phyloP scores from a whole-genome alignment of 1,140 invertebrate species.

The Homalodisca vitripennis region DNA sequence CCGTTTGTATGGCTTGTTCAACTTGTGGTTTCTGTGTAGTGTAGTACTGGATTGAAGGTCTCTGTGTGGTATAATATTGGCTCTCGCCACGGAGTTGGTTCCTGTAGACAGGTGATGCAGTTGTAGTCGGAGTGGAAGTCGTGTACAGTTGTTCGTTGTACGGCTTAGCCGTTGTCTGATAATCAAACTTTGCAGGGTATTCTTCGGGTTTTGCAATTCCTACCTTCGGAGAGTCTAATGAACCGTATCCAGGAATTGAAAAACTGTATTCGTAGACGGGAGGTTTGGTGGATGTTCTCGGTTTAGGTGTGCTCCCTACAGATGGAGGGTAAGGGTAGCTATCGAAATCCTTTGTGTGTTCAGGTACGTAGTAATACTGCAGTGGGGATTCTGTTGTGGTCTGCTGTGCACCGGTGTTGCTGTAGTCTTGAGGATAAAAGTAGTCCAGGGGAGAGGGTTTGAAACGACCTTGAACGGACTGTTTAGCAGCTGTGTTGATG shows the following conservation, averaged over 20 bases:
- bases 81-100: neutral
- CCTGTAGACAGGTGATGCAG: slow-evolving; percentile 8
- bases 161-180: slow-evolving; percentile 27
- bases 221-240: slow-evolving; percentile 36
- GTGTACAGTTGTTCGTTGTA: slow-evolving; percentile 27
- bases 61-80: slow-evolving; percentile 6
- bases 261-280: slow-evolving; percentile 44
- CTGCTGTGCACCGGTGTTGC: neutral
- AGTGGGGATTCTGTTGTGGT: slow-evolving; percentile 8
- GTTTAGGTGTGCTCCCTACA: slow-evolving; percentile 3
- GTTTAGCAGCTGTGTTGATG: slow-evolving; percentile 26
- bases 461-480: slow-evolving; percentile 12
- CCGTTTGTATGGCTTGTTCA: slow-evolving; percentile 32
- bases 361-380: slow-evolving; percentile 19
- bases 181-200: slow-evolving; percentile 30
- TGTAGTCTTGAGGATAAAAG: slow-evolving; percentile 20
- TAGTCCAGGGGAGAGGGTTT: slow-evolving; percentile 28
- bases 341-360: slow-evolving; percentile 18
- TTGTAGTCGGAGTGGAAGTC: slow-evolving; percentile 11
- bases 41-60: neutral
- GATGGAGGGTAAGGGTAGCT: neutral
- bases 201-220: slow-evolving; percentile 28
- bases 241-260: slow-evolving; percentile 40
- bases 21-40: slow-evolving; percentile 6
- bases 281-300: slow-evolving; percentile 35